A percentile compares a stretch with the other conserved stretches of the same genome.
These are phyloP conservation scores for Percopsis omiscomaycus DNA, from an alignment of 2,797 vertebrate species.

Conservation along the genomic window DNA sequence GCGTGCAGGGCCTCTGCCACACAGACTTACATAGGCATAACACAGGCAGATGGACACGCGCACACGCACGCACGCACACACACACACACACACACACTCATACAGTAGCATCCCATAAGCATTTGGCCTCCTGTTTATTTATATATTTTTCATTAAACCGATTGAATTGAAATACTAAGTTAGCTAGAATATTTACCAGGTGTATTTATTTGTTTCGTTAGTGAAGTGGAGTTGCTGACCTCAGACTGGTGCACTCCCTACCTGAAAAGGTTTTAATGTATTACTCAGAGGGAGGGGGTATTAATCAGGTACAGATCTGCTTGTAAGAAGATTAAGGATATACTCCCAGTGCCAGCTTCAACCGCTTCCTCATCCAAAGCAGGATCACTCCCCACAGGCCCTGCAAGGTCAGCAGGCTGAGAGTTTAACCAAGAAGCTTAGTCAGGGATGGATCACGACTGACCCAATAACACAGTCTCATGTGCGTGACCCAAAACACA, in stretches of 20 bases:
- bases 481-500: conserved; percentile 63
- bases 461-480: conserved; percentile 75
- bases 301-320: conserved; percentile 77
- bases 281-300: conserved; percentile 66
- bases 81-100: neutral
- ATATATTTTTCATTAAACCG: neutral
- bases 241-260: conserved; percentile 51
- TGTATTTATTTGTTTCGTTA: conserved; percentile 24
- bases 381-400: conserved; percentile 56
- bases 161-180: neutral
- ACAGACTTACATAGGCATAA: conserved; percentile 8
- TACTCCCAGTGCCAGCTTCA: conserved; percentile 61
- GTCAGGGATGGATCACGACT: conserved; percentile 71
- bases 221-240: conserved; percentile 41
- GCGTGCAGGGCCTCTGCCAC: conserved; percentile 25
- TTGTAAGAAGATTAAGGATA: conserved; percentile 81
- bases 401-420: conserved; percentile 77
- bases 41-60: conserved; percentile 1
- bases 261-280: conserved; percentile 64
- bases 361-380: conserved; percentile 59
- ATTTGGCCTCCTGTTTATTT: too few species aligned
- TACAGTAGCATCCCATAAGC: neutral
- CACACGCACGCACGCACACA: neutral
- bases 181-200: conserved; percentile 15
- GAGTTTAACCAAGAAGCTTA: conserved; percentile 80